Conservation (phyloP, 2,113 vertebrate species). For the Prionailurus bengalensis region DNA sequence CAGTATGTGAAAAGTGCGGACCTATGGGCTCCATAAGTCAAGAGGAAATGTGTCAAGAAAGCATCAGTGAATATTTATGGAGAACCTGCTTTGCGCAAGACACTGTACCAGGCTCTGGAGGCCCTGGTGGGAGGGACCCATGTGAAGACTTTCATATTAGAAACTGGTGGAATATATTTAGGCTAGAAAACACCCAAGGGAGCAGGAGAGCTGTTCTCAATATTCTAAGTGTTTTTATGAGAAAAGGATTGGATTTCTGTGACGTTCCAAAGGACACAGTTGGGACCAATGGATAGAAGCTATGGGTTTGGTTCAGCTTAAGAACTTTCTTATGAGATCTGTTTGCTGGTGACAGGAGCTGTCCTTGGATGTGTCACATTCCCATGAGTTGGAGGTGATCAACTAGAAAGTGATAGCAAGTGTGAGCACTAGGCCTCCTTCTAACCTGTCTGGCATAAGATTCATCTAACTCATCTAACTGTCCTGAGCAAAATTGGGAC, state of each 20-base stretch:
- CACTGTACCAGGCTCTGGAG: neutral
- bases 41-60: neutral
- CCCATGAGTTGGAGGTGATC: neutral
- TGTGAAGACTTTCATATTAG: neutral
- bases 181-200: neutral
- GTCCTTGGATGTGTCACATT: neutral
- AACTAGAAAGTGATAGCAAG: neutral
- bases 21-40: neutral
- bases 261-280: neutral
- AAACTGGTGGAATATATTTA: neutral
- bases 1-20: neutral
- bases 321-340: neutral
- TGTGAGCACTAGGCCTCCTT: neutral
- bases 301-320: neutral
- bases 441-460: neutral
- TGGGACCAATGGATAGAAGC: neutral
- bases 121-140: fast-evolving
- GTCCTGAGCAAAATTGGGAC: neutral
- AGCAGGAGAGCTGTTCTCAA: neutral
- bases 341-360: neutral
- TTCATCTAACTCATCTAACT: neutral
- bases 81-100: fast-evolving
- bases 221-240: neutral
- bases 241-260: neutral
- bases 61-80: neutral